phyloP scores from a whole-genome alignment of 2,888 invertebrate genomes.

The Stenurella melanura region DNA sequence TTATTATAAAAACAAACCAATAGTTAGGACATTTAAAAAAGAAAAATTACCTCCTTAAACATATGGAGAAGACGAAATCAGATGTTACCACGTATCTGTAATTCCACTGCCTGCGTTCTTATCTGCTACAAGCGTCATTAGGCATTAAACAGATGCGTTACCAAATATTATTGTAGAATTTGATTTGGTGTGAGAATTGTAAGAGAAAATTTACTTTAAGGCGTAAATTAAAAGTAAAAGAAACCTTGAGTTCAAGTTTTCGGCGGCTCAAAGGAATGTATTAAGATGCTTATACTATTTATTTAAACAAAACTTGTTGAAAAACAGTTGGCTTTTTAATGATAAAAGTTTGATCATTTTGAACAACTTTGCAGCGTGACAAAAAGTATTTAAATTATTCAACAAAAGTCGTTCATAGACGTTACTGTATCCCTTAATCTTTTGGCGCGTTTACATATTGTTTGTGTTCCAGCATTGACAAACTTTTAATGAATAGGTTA shows the following conservation, averaged over 20 bases:
- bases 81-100: too few relatives aligned
- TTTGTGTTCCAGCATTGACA: slow-evolving; percentile 7
- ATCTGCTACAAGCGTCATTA: too few relatives aligned
- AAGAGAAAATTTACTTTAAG: too few relatives aligned
- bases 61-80: too few relatives aligned
- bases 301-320: slow-evolving; percentile 3
- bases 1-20: too few relatives aligned
- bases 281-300: not conserved
- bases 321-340: not conserved
- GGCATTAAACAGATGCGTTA: too few relatives aligned
- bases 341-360: not conserved
- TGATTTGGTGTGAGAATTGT: too few relatives aligned
- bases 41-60: too few relatives aligned
- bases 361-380: not conserved
- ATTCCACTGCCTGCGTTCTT: too few relatives aligned
- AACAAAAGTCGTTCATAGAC: not conserved
- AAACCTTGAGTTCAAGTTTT: not conserved
- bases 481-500: slow-evolving; percentile 11
- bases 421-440: not conserved
- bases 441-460: not conserved
- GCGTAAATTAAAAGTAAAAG: not conserved
- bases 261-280: not conserved
- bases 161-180: too few relatives aligned
- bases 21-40: too few relatives aligned
- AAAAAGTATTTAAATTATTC: slow-evolving; percentile 1